Evolutionary conservation across 2,797 vertebrate genomes (phyloP).

Genomic region (Catostomus latipinnis): DNA sequence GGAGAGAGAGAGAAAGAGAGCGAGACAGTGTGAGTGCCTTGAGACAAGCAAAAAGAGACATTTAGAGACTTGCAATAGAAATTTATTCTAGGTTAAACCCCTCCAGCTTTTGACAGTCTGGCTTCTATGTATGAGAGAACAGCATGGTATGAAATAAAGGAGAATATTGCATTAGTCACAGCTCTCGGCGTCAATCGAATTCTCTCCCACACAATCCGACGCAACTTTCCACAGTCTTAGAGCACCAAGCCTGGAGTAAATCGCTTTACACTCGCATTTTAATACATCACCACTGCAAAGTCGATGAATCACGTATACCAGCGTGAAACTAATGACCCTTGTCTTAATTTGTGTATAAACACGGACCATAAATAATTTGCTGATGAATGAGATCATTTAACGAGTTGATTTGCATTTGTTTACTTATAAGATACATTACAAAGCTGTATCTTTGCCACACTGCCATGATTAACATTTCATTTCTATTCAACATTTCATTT

Average conservation of each 20-base stretch:
- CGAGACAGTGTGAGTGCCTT: constrained; percentile 51
- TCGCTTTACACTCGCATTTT: constrained; percentile 35
- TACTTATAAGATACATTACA: constrained; percentile 69
- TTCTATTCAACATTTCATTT: constrained; percentile 1
- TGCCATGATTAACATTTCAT: constrained; percentile 5
- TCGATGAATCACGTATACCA: constrained; percentile 64
- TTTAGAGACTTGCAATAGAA: constrained; percentile 17
- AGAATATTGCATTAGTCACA: constrained; percentile 57
- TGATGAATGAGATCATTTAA: constrained; percentile 69
- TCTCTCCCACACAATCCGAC: constrained; percentile 40
- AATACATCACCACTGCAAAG: constrained; percentile 44
- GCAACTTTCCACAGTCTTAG: constrained; percentile 11
- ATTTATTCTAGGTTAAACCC: constrained; percentile 47
- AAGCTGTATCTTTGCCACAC: constrained; percentile 25
- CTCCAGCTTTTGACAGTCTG: constrained; percentile 33
- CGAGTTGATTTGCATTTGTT: constrained; percentile 75
- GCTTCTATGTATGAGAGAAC: constrained; percentile 33
- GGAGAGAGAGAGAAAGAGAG: constrained; percentile 53
- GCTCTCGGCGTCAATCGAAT: constrained; percentile 44
- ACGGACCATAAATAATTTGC: constrained; percentile 67
- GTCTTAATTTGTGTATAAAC: constrained; percentile 74
- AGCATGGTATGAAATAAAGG: constrained; percentile 32
- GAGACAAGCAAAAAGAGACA: constrained; percentile 43
- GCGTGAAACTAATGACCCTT: constrained; percentile 60
- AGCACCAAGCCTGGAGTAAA: constrained; percentile 39